These are phyloP conservation scores for Aplochiton taeniatus DNA, from an alignment of 2,797 vertebrate species.

Conservation along the genomic window DNA sequence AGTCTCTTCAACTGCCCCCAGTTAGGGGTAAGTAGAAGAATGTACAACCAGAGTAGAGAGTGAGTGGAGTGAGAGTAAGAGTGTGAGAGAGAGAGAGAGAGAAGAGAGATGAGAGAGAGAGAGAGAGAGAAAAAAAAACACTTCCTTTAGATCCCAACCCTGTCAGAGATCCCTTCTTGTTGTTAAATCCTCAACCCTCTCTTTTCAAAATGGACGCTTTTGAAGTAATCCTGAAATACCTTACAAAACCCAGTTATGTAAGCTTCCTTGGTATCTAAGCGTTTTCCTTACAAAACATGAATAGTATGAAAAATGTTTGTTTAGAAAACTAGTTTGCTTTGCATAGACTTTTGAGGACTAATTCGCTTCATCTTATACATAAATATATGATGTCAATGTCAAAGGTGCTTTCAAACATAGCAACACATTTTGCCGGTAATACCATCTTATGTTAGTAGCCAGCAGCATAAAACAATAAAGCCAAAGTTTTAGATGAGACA, in stretches of 20 bases:
- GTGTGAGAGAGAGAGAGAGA: neutral
- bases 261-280: neutral
- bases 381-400: too few relatives aligned
- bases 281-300: too few relatives aligned
- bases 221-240: slow-evolving; percentile 57
- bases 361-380: neutral
- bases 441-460: too few relatives aligned
- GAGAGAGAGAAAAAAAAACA: slow-evolving; percentile 52
- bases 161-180: slow-evolving; percentile 46
- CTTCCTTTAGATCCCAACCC: slow-evolving; percentile 60
- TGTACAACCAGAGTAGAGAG: slow-evolving; percentile 52
- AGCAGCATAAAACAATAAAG: too few relatives aligned
- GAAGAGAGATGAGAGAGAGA: slow-evolving; percentile 9
- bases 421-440: too few relatives aligned
- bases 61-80: slow-evolving; percentile 53
- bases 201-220: slow-evolving; percentile 48
- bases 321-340: slow-evolving; percentile 2
- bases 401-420: too few relatives aligned
- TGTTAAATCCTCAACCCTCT: slow-evolving; percentile 52
- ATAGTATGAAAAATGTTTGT: slow-evolving; percentile 9
- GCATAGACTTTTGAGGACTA: neutral
- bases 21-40: slow-evolving; percentile 63
- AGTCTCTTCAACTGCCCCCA: slow-evolving; percentile 68
- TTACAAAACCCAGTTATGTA: slow-evolving; percentile 57
- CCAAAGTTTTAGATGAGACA: too few relatives aligned